Evolutionary conservation across 2,797 vertebrate species (phyloP).

Genomic region (Pagetopsis macropterus): DNA sequence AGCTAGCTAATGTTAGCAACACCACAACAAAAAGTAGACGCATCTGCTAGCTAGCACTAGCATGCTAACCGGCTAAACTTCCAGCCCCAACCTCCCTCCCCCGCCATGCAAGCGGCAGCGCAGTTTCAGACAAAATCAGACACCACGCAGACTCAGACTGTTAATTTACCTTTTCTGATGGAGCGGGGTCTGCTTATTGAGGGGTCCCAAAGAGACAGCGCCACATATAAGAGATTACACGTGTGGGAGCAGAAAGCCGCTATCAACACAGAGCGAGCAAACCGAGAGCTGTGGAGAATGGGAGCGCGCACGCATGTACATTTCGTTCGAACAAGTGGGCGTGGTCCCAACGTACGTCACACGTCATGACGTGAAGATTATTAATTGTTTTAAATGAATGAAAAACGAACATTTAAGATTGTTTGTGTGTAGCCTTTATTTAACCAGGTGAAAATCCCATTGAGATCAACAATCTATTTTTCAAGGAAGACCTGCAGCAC

Average conservation of each 20-base stretch:
- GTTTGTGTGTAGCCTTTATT: too few species aligned
- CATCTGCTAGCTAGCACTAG: constrained; percentile 67
- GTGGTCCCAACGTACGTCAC: constrained; percentile 25
- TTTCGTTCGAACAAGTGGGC: constrained; percentile 43
- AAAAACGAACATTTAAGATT: too few species aligned
- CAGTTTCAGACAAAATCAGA: background rate
- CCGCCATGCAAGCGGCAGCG: constrained; percentile 29
- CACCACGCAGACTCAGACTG: background rate
- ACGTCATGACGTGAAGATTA: background rate
- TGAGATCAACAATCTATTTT: too few species aligned
- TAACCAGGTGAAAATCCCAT: too few species aligned
- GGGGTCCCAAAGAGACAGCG: constrained; percentile 34
- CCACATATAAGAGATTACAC: constrained; percentile 78
- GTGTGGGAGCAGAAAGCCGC: constrained; percentile 77
- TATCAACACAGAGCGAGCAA: constrained; percentile 75
- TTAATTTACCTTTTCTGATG: constrained; percentile 49
- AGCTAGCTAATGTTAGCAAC: constrained; percentile 76
- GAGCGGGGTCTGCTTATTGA: constrained; percentile 45
- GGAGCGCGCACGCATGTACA: constrained; percentile 52
- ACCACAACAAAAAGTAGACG: constrained; percentile 78
- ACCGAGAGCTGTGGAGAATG: constrained; percentile 71
- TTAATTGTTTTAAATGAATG: background rate
- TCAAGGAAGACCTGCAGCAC: too few species aligned
- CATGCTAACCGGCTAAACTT: constrained; percentile 79
- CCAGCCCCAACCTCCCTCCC: constrained; percentile 60